Evolutionary conservation across 2,113 vertebrate genomes (phyloP), one percentile per base, ranked within the genome.

Genomic region (Polypterus bichir): DNA sequence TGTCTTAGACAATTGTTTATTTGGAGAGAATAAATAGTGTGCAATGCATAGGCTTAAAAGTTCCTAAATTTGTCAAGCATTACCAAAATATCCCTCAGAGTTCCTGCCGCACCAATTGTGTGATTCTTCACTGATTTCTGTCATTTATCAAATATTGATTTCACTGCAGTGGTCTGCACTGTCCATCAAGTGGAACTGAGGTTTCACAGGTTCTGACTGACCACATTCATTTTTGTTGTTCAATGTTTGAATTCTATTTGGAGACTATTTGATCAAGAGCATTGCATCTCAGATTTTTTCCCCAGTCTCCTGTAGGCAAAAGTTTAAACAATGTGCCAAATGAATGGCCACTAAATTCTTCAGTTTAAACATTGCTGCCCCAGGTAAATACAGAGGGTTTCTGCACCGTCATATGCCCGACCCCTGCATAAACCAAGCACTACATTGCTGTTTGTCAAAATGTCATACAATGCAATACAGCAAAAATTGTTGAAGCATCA

Each of bases 241-340:
- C 27, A 27, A 27, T 27, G 27, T 27, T 27, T 27, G 27, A 27
- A 27, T 27, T 27, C 27, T 27, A 27, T 27, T 27, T 27, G 27
- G 27, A 27, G 27, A 27, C 27, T 27, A 27, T 27, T 27, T 54
- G 53, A 54, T 27, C 27, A 27, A 27, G 27, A 2, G 27, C n/a
- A 60, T 9, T 52, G 47, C 57, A 9, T 53, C 6, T 7, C 61
- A 57, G 6, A 45, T 47, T 59, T 66, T 62, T 46, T 62, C 57
- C 48, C 27, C 49, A 46, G 59, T 45, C 10, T 62, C 53, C 48
- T 66, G 60, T 48, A 66, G 46, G 11, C 55, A 66, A 49, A 66
- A 60, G 7, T 59, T 65, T 47, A 66, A 49, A 44, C 64, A 66
- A 44, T 61, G 59, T 47, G 64, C 63, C 11, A 47, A 54, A 54